Percentiles rank a stretch among this genome's conserved stretches.
These are phyloP conservation scores for Limnephilus rhombicus DNA, from an alignment of 2,888 invertebrate species.

Conservation along the genomic window DNA sequence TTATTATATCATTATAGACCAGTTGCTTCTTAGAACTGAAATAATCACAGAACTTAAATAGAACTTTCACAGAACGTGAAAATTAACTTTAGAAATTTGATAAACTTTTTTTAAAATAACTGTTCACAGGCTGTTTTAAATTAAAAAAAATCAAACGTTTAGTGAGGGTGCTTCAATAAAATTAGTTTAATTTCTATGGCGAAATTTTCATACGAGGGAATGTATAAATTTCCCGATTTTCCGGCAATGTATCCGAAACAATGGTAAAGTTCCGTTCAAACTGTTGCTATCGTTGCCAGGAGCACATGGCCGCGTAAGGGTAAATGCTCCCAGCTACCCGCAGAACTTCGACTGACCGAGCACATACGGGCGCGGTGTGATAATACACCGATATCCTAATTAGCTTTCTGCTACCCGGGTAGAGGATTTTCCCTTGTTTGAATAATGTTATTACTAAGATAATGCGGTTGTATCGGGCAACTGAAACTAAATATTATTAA, in stretches of 20 bases:
- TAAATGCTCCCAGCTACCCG: background rate
- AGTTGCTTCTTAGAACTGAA: too few relatives aligned
- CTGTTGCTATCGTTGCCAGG: slow-evolving; percentile 25
- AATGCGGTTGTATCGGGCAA: background rate
- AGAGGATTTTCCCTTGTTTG: background rate
- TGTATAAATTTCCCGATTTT: background rate
- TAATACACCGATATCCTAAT: slow-evolving; percentile 30
- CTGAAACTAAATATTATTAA: background rate
- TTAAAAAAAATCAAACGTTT: too few relatives aligned
- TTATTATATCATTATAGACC: too few relatives aligned
- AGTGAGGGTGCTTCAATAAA: too few relatives aligned
- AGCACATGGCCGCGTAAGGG: background rate
- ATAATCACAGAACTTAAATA: too few relatives aligned
- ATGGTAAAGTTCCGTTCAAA: background rate
- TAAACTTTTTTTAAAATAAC: too few relatives aligned
- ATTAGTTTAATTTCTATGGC: too few relatives aligned
- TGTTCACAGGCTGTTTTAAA: too few relatives aligned
- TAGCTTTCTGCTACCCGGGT: slow-evolving; percentile 29
- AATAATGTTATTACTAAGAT: background rate
- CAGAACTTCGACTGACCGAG: background rate
- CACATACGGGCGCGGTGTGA: slow-evolving; percentile 6
- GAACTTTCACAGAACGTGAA: too few relatives aligned
- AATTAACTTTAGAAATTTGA: too few relatives aligned
- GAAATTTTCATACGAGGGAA: background rate
- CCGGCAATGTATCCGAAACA: background rate